Conservation (phyloP, 2,888 invertebrate genomes). For the Sceliomorpha sp. region DNA sequence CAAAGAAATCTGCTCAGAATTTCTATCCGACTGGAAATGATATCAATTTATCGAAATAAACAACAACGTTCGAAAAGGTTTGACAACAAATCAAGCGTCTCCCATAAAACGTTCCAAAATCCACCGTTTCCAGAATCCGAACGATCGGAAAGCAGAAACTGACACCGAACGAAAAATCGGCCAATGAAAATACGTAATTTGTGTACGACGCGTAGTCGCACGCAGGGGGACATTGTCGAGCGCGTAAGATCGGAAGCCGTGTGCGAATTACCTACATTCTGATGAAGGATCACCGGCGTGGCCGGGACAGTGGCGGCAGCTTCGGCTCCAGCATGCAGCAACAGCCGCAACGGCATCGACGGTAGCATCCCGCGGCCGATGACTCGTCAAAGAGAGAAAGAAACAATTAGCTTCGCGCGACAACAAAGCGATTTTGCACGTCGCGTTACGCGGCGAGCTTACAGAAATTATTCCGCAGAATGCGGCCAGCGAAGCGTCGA, state of each 20-base stretch:
- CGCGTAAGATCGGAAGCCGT: slow-evolving; percentile 50
- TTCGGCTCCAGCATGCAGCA: slow-evolving; percentile 21
- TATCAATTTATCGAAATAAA: too few species aligned
- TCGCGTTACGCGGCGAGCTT: slow-evolving; percentile 30
- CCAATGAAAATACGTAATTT: too few species aligned
- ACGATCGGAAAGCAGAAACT: too few species aligned
- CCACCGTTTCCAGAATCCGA: too few species aligned
- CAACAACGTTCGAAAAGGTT: too few species aligned
- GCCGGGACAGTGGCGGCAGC: slow-evolving; percentile 18
- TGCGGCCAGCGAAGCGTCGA: slow-evolving; percentile 58
- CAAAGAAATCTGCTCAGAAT: too few species aligned
- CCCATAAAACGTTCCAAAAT: too few species aligned
- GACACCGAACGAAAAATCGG: too few species aligned
- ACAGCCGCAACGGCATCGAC: slow-evolving; percentile 5
- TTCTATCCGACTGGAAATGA: too few species aligned
- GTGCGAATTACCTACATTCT: slow-evolving; percentile 56
- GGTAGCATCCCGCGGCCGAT: slow-evolving; percentile 17
- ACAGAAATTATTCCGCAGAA: slow-evolving; percentile 67
- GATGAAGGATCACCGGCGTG: slow-evolving; percentile 44
- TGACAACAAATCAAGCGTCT: too few species aligned
- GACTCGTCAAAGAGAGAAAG: slow-evolving; percentile 31
- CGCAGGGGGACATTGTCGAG: too few species aligned
- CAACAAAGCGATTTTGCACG: slow-evolving; percentile 41
- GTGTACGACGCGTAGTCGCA: too few species aligned
- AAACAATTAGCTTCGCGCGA: slow-evolving; percentile 36